Conservation (phyloP, 2,797 vertebrate genomes). For the Sphenopsis melanotis region DNA sequence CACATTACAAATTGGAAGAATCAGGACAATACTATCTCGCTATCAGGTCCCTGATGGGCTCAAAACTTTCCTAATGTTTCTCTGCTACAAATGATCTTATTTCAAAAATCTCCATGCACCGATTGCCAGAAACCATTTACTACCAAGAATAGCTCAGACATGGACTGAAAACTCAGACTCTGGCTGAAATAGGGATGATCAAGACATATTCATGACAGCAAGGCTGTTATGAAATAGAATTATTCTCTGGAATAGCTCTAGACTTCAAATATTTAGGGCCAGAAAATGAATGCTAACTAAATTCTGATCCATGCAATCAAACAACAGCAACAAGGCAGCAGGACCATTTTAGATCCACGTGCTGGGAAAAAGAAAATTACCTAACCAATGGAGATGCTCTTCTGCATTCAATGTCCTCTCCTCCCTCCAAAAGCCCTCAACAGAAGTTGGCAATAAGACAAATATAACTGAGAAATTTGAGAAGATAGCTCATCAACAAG, state of each 20-base stretch:
- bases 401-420: not conserved
- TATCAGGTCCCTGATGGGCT: not conserved
- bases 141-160: not conserved
- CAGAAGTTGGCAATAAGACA: not conserved
- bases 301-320: conserved; percentile 12
- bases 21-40: not conserved
- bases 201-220: not conserved
- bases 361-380: not conserved
- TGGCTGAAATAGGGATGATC: not conserved
- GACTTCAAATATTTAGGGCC: not conserved
- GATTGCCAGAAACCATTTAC: not conserved
- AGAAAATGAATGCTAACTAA: conserved; percentile 4
- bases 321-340: not conserved
- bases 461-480: not conserved
- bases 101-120: not conserved
- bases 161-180: not conserved
- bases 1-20: not conserved
- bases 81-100: not conserved
- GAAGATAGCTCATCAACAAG: not conserved
- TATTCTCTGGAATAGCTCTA: conserved; percentile 8
- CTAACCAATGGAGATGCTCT: not conserved
- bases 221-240: not conserved
- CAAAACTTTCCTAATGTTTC: not conserved
- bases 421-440: not conserved
- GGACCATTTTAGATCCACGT: not conserved